These are phyloP conservation scores for Myripristis murdjan DNA, from an alignment of 2,797 vertebrate species.

Conservation along the genomic window DNA sequence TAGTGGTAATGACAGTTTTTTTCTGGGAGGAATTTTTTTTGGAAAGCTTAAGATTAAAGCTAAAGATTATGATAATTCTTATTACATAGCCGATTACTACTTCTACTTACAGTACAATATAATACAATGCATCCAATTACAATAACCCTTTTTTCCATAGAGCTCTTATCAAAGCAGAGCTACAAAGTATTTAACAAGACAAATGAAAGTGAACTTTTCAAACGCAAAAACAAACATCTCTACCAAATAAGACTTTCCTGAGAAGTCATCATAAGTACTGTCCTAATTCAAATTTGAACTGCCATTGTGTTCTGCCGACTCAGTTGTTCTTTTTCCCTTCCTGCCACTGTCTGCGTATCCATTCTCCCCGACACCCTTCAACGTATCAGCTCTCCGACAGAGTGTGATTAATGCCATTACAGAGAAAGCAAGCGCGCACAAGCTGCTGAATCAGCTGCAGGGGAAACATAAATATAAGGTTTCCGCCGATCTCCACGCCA, in stretches of 20 bases:
- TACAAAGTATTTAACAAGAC: too few relatives aligned
- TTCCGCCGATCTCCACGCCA: constrained; percentile 1
- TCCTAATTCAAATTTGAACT: constrained; percentile 2
- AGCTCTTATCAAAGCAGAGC: too few relatives aligned
- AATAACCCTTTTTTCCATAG: too few relatives aligned
- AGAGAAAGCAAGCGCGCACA: background rate
- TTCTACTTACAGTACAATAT: too few relatives aligned
- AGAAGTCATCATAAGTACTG: background rate
- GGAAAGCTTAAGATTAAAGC: too few relatives aligned
- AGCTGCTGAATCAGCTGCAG: constrained; percentile 31
- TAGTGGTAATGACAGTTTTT: too few relatives aligned
- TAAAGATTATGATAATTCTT: too few relatives aligned
- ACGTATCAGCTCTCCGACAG: constrained; percentile 15
- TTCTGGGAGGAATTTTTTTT: too few relatives aligned
- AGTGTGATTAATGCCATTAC: constrained; percentile 30
- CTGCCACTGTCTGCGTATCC: background rate
- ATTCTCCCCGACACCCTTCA: constrained; percentile 20
- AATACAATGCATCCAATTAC: too few relatives aligned
- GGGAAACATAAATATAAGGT: constrained; percentile 10
- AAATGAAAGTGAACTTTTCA: too few relatives aligned
- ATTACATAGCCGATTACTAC: too few relatives aligned
- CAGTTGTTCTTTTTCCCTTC: background rate
- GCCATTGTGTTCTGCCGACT: background rate
- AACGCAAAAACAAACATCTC: background rate
- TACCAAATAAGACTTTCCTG: background rate